Conservation (phyloP, 2,113 vertebrate genomes). For the Amblyornis subalaris region DNA sequence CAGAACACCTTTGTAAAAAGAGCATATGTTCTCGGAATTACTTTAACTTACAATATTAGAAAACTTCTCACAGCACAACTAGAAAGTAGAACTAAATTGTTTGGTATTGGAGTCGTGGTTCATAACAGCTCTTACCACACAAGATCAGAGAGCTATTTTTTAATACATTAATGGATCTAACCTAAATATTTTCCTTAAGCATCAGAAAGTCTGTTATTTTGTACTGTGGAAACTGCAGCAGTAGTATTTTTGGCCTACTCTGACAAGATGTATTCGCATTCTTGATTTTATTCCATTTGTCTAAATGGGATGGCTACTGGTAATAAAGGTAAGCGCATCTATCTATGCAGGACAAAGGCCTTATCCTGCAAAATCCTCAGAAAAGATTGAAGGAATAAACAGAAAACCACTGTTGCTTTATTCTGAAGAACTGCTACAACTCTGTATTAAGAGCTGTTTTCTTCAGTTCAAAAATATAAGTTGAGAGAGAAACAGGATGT, state of each 20-base stretch:
- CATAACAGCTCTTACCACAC: neutral
- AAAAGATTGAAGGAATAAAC: no score
- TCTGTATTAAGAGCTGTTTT: neutral
- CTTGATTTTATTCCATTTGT: neutral
- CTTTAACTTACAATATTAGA: neutral
- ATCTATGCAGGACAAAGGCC: accelerated
- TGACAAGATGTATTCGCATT: no score
- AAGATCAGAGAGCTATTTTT: neutral
- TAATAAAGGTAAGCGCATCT: no score
- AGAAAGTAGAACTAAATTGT: neutral
- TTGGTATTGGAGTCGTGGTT: neutral
- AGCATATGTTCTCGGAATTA: accelerated
- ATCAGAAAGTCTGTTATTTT: neutral
- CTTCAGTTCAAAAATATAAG: neutral
- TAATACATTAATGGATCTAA: neutral
- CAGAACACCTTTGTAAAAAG: neutral
- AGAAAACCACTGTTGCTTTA: neutral
- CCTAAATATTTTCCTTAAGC: neutral
- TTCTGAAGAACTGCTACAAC: neutral
- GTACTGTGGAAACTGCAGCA: neutral
- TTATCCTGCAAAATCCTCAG: neutral
- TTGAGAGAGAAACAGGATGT: neutral
- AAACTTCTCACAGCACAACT: neutral
- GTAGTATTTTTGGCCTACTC: neutral
- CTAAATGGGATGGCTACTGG: neutral